Evolutionary conservation across 1,140 invertebrate species (phyloP).

Genomic region (Anastrepha ludens): DNA sequence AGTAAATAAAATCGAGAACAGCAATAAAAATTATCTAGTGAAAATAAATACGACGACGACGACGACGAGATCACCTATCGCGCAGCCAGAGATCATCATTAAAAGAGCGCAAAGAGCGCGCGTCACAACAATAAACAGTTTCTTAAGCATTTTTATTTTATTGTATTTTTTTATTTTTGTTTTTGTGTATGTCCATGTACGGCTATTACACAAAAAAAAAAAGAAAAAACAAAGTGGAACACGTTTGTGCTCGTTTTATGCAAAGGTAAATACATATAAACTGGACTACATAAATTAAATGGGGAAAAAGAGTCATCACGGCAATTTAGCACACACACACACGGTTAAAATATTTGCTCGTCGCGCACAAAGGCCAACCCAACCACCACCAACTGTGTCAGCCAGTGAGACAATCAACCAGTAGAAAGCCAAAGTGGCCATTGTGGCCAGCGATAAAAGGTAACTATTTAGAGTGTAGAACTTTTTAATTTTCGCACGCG

Average conservation of each 20-base stretch:
- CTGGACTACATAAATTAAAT: background rate
- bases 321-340: background rate
- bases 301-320: background rate
- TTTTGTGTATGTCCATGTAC: background rate
- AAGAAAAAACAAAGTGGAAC: background rate
- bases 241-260: slow-evolving; percentile 34
- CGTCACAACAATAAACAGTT: background rate
- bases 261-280: background rate
- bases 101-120: background rate
- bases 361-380: background rate
- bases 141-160: background rate
- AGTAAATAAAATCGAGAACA: slow-evolving; percentile 29
- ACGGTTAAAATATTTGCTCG: background rate
- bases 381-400: background rate
- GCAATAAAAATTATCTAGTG: slow-evolving; percentile 38
- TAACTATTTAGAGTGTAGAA: slow-evolving; percentile 1
- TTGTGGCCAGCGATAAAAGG: background rate
- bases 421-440: slow-evolving; percentile 9
- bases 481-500: background rate
- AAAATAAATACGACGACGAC: background rate
- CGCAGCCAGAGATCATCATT: background rate
- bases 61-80: slow-evolving; percentile 2
- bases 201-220: too few species aligned
- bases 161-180: background rate
- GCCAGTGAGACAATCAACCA: background rate